Evolutionary conservation across 2,113 vertebrate species (phyloP), one percentile per base, ranked within the genome.

Genomic region (Oreochromis niloticus): DNA sequence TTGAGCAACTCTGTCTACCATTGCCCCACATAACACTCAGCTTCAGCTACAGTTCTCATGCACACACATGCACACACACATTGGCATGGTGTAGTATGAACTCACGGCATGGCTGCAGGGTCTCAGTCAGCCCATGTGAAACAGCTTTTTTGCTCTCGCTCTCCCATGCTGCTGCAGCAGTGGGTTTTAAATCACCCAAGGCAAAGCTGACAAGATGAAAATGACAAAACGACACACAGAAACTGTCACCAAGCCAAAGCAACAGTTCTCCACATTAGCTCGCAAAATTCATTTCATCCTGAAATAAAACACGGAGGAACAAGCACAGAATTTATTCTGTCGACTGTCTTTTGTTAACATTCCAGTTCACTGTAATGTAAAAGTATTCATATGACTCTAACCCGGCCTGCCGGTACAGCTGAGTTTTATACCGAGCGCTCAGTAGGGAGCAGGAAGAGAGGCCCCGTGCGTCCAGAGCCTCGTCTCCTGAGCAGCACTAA

Each of bases 391-490:
- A 92, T 88, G 93, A 93, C 91, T 94, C 66, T 24, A 80, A 66
- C 75, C 79, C 55, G 22, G 81, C 85, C 83, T 89, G 88, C 91
- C 41, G 82, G 89, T 87, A 85, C 94, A 87, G 93, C 85, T 91
- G 87, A 92, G 88, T 93, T 91, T 95, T 93, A 91, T 89, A 93
- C 89, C 7, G 9, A 80, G 90, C 43, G 41, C 95, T 92, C 95
- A 32, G 73, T 91, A 85, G 94, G 94, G 93, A 94, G 92, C 95
- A 95, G 95, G 94, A 95, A 95, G 95, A 93, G 94, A 94, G 94
- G 94, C 93, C 93, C 91, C 85, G 79, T 89, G 94, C 75, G 85
- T 91, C 88, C 89, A 89, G 84, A 91, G 93, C 78, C 75, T 86
- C 84, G 84, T 93, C 94, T 95, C 93, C 92, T 91, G 85, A 88